Conservation (phyloP, 92 coral and sea anemone genomes). For the Porites lobata region DNA sequence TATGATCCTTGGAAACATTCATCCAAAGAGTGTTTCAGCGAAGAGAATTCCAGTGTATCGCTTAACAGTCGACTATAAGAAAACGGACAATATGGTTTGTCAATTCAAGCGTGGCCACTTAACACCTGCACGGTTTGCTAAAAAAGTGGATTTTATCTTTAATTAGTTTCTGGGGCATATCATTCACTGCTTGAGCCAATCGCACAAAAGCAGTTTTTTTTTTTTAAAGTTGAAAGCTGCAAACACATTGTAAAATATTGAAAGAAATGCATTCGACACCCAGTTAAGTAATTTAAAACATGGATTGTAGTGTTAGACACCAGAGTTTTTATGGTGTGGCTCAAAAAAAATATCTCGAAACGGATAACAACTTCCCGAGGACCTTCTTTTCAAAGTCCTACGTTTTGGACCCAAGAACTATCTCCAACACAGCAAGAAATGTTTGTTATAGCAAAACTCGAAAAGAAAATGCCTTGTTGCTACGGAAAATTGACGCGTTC, state of each 20-base stretch:
- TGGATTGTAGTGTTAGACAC: conserved; percentile 1
- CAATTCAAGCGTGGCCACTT: background rate
- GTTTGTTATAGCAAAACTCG: conserved; percentile 21
- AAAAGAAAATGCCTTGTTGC: conserved; percentile 6
- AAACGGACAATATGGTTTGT: background rate
- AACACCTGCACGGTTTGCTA: background rate
- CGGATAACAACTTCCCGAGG: background rate
- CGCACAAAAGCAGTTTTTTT: background rate
- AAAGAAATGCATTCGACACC: background rate
- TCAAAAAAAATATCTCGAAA: background rate
- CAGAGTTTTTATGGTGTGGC: background rate
- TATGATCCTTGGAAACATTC: background rate
- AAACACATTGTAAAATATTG: background rate
- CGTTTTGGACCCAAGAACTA: background rate
- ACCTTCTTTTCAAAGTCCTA: background rate
- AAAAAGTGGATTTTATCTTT: background rate
- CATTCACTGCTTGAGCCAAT: background rate
- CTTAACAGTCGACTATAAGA: background rate
- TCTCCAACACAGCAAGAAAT: conserved; percentile 5
- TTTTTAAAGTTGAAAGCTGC: background rate
- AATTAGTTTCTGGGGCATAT: background rate
- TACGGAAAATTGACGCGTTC: conserved; percentile 6
- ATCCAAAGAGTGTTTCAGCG: background rate
- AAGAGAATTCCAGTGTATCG: background rate
- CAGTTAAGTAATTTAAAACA: background rate